A percentile compares a stretch with the other conserved stretches of the same genome.
phyloP scores from a whole-genome alignment of 2,888 invertebrate genomes.

The Diabrotica balteata region DNA sequence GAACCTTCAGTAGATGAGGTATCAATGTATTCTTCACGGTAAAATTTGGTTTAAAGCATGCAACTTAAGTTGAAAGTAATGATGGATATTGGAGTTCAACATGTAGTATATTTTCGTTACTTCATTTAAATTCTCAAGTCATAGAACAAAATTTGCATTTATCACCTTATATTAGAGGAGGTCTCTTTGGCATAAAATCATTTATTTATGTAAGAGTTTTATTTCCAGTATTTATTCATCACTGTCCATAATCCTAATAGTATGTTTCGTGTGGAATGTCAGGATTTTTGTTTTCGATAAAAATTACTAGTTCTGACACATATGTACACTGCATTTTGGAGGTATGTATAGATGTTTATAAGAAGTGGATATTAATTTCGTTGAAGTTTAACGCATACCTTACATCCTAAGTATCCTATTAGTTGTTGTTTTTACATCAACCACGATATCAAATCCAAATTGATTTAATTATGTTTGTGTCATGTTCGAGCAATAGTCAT shows the following conservation, averaged over 20 bases:
- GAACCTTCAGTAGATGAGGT: too few relatives aligned
- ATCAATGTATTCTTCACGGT: too few relatives aligned
- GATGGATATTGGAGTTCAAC: too few relatives aligned
- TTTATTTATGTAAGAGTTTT: slow-evolving; percentile 19
- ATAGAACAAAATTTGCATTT: slow-evolving; percentile 8
- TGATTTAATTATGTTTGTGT: not conserved
- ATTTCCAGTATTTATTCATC: slow-evolving; percentile 26
- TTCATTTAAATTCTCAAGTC: too few relatives aligned
- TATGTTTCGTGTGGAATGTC: slow-evolving; percentile 18
- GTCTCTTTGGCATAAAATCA: slow-evolving; percentile 8
- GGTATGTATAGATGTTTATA: slow-evolving; percentile 20
- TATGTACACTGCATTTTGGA: slow-evolving; percentile 12
- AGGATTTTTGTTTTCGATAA: slow-evolving; percentile 23
- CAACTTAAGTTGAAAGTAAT: too few relatives aligned
- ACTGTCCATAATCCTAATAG: slow-evolving; percentile 20
- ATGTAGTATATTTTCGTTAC: too few relatives aligned
- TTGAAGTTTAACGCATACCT: slow-evolving; percentile 5
- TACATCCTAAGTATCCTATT: not conserved
- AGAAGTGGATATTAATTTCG: not conserved
- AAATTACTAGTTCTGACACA: slow-evolving; percentile 17
- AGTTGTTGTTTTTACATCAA: too few relatives aligned
- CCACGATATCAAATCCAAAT: not conserved
- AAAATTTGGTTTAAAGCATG: too few relatives aligned
- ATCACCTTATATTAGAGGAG: slow-evolving; percentile 6
- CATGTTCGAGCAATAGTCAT: not conserved